A percentile compares a stretch with the other conserved stretches of the same genome.
These are phyloP conservation scores for Hypercompe scribonia DNA, from an alignment of 2,888 invertebrate genomes.

Conservation along the genomic window DNA sequence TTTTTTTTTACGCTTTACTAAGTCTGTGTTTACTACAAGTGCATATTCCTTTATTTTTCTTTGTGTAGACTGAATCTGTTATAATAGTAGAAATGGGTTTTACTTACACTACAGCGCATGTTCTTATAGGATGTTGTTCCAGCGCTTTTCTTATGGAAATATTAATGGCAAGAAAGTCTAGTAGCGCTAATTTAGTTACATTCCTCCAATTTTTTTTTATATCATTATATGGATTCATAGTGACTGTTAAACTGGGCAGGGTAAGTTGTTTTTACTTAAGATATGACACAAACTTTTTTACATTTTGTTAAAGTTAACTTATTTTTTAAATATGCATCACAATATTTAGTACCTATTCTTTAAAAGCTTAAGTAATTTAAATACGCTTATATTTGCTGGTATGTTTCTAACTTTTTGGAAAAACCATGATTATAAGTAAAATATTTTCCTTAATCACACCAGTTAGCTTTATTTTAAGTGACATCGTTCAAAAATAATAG, in stretches of 20 bases:
- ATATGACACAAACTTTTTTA: not conserved
- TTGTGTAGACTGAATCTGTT: not conserved
- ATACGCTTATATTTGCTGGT: not conserved
- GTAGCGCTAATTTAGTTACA: conserved; percentile 77
- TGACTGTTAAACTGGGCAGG: conserved; percentile 68
- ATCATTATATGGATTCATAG: conserved; percentile 71
- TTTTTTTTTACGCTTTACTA: not conserved
- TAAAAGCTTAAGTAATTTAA: not conserved
- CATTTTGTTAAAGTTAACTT: not conserved
- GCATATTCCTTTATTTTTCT: not conserved
- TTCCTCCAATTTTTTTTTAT: conserved; percentile 79
- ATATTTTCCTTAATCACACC: not conserved
- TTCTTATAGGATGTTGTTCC: conserved; percentile 75
- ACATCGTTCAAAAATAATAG: not conserved
- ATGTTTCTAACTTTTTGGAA: not conserved
- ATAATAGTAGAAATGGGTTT: conserved; percentile 56
- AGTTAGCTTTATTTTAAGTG: not conserved
- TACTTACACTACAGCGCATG: conserved; percentile 62
- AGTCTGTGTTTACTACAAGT: not conserved
- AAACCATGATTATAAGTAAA: not conserved
- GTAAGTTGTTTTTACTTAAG: conserved; percentile 60
- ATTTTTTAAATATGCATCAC: not conserved
- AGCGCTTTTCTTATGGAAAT: conserved; percentile 82
- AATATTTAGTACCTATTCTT: not conserved
- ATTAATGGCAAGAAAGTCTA: conserved; percentile 71